A percentile compares a stretch with the other conserved stretches of the same genome.
phyloP scores from a whole-genome alignment of 2,113 vertebrate genomes.

The Lamprologus sp. region DNA sequence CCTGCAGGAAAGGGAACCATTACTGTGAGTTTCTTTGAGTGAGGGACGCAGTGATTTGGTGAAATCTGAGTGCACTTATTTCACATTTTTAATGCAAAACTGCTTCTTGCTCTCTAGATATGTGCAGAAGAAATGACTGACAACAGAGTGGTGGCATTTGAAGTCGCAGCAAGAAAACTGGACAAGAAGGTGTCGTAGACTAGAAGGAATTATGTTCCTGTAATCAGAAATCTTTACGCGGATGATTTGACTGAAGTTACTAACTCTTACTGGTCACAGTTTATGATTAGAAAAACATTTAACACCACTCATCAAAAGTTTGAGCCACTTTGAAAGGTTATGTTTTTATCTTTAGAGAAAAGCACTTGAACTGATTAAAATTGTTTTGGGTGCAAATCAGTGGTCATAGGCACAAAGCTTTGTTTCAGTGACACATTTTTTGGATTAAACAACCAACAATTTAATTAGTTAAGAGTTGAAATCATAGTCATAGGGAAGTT shows the following conservation, averaged over 20 bases:
- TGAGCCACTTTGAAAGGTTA: not conserved
- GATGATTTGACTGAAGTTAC: not conserved
- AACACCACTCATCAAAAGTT: not conserved
- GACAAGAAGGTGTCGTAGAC: constrained; percentile 83
- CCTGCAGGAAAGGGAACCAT: constrained; percentile 90
- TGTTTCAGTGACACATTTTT: not conserved
- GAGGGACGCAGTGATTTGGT: not conserved
- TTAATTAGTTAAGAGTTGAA: not conserved
- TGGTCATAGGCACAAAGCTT: not conserved
- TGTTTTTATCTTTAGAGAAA: not conserved
- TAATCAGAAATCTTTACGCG: not conserved
- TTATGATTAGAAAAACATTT: not conserved
- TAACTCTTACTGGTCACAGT: not conserved
- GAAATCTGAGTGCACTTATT: not conserved
- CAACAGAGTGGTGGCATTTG: constrained; percentile 85
- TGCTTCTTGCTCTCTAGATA: constrained; percentile 64
- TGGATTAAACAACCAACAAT: not conserved
- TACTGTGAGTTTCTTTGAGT: constrained; percentile 66
- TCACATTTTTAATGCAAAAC: not conserved
- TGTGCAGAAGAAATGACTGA: constrained; percentile 92
- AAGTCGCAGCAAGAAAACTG: constrained; percentile 87
- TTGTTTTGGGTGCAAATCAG: not conserved
- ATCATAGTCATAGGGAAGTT: not conserved
- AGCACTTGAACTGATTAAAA: not conserved
- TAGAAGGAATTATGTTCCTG: not conserved